Base-by-base conservation (phyloP, 2,888 invertebrate genomes). In the Escarpia spicata region DNA sequence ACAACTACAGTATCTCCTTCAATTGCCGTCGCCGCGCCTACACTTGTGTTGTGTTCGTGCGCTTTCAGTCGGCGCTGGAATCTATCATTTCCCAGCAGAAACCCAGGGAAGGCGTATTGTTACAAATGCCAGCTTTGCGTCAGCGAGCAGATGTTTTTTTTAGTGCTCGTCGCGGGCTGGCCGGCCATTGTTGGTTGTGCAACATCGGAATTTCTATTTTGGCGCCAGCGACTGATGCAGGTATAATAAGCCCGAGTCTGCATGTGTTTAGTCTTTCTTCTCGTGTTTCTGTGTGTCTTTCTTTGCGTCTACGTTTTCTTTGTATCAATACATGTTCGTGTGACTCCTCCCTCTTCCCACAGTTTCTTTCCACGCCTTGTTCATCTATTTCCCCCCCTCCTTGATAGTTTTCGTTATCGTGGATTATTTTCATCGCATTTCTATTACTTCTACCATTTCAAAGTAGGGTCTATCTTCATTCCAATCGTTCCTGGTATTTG, bases 91-190 rank as follows among this genome's bases (percentile, higher is more conserved):
- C 75, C 75, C 19, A 26, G n/a, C 26, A 75, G 75, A 75, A 75
- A 75, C 19, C 75, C 75, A 26, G 15, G 6, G 75, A n/a, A 75
- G 75, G 75, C 75, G 75, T n/a, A 26, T 75, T 75, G 75, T 75
- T 75, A n/a, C 75, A 75, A 75, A 75, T 26, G 75, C 75, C 75
- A 75, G 75, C 75, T 75, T 75, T 75, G 26, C 75, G 75, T n/a
- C 75, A 75, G 26, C 75, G 75, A 75, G 75, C 75, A 75, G 75
- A 26, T 75, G 75, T 15, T 75, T 75, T 75, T 26, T 75, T 75
- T 3, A 26, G n/a, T 6, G 26, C 26, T n/a, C 75, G 75, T 26
- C n/a, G 75, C 75, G 19, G 52, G 26, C 52, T 52, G 10, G 52
- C 3, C 1, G 9, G 9, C 52, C 75, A 75, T 75, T 75, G 75